Conservation (phyloP, 2,797 vertebrate species). For the Argya squamiceps region DNA sequence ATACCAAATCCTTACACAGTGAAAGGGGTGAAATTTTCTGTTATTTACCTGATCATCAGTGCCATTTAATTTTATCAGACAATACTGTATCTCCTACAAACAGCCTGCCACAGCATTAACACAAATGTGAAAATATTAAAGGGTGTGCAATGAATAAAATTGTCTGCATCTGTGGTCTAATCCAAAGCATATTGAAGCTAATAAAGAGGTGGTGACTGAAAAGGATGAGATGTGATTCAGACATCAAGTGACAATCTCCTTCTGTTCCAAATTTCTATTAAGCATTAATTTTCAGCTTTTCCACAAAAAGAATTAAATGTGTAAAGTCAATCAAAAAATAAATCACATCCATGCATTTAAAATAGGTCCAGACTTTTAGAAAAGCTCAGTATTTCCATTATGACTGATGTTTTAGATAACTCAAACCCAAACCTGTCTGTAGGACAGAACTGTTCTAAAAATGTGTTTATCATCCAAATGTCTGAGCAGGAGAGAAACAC, state of each 20-base stretch:
- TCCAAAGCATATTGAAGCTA: neutral
- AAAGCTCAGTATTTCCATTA: neutral
- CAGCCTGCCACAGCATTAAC: neutral
- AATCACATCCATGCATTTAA: neutral
- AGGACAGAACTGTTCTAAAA: neutral
- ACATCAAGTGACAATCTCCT: slow-evolving; percentile 47
- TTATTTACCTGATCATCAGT: neutral
- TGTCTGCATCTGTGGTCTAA: slow-evolving; percentile 7
- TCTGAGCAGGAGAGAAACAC: neutral
- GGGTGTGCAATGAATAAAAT: neutral
- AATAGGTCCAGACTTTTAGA: neutral
- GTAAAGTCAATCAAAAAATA: neutral
- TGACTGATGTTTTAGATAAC: neutral
- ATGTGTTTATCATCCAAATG: neutral
- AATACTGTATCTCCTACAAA: neutral
- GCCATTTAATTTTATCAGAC: neutral
- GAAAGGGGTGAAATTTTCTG: neutral
- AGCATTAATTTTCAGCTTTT: slow-evolving; percentile 5
- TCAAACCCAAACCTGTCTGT: neutral
- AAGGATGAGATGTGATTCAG: slow-evolving; percentile 48
- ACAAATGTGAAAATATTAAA: slow-evolving; percentile 4
- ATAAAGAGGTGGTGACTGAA: slow-evolving; percentile 14
- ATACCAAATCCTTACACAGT: neutral
- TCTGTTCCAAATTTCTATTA: slow-evolving; percentile 20
- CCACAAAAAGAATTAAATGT: neutral